These are phyloP conservation scores for Mercenaria mercenaria DNA, from an alignment of 1,140 invertebrate species.

Conservation along the genomic window DNA sequence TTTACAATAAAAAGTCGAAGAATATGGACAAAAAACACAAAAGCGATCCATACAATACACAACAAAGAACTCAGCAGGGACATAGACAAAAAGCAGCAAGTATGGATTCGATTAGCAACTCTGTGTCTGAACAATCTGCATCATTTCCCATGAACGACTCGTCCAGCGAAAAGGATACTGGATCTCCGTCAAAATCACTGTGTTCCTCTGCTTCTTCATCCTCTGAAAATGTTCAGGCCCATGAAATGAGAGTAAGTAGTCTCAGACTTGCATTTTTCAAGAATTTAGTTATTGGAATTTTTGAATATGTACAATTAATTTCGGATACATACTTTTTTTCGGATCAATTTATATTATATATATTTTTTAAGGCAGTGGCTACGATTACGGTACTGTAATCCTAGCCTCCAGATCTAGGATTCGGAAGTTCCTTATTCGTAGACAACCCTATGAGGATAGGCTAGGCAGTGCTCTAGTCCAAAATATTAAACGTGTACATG, in stretches of 20 bases:
- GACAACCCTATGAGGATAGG: no score
- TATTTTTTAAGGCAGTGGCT: no score
- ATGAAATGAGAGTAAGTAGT: slow-evolving; percentile 49
- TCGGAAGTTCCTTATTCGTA: no score
- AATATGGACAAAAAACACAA: background rate
- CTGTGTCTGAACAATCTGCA: slow-evolving; percentile 48
- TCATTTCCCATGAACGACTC: slow-evolving; percentile 52
- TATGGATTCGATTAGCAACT: slow-evolving; percentile 60
- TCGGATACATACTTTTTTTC: no score
- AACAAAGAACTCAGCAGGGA: background rate
- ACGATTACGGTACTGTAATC: no score
- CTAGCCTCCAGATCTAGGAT: no score
- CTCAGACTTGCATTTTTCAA: background rate
- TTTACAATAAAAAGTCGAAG: background rate
- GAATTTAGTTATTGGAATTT: no score
- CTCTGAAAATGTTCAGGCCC: slow-evolving; percentile 57
- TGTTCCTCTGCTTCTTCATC: slow-evolving; percentile 64
- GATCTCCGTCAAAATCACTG: slow-evolving; percentile 63
- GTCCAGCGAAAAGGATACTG: slow-evolving; percentile 61
- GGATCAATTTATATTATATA: no score
- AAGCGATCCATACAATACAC: background rate
- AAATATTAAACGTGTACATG: no score
- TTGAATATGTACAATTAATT: no score
- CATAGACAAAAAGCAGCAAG: slow-evolving; percentile 1
- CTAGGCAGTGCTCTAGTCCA: no score